These are phyloP conservation scores for Thomomys bottae DNA, from an alignment of 2,113 vertebrate species.

Conservation along the genomic window DNA sequence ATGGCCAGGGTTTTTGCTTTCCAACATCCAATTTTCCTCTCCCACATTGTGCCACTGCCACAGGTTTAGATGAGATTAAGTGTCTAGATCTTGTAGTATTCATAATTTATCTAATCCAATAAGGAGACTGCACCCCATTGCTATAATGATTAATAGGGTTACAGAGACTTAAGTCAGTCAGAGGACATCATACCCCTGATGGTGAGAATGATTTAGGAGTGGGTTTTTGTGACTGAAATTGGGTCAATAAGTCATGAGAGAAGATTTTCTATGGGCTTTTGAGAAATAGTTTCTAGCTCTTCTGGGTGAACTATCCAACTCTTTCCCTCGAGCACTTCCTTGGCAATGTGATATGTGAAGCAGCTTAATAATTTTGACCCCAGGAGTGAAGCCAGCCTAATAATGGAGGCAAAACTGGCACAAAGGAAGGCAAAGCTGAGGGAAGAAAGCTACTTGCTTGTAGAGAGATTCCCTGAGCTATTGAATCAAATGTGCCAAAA, in stretches of 20 bases:
- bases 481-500: neutral
- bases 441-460: neutral
- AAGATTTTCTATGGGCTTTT: neutral
- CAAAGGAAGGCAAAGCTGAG: neutral
- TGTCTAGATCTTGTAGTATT: neutral
- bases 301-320: neutral
- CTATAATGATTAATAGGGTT: neutral
- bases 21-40: neutral
- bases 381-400: neutral
- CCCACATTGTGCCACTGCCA: neutral
- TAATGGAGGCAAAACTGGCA: neutral
- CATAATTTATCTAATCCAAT: neutral
- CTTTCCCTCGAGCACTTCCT: neutral
- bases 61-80: neutral
- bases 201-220: neutral
- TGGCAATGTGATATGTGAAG: constrained; percentile 18
- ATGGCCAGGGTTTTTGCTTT: neutral
- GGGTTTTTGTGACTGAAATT: neutral
- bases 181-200: neutral
- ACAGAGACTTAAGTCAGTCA: neutral
- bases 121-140: accelerated
- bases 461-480: neutral
- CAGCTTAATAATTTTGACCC: neutral
- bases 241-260: neutral
- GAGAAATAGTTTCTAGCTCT: neutral